Base-by-base conservation (phyloP, 2,888 invertebrate genomes). In the Odontocolon sp. region DNA sequence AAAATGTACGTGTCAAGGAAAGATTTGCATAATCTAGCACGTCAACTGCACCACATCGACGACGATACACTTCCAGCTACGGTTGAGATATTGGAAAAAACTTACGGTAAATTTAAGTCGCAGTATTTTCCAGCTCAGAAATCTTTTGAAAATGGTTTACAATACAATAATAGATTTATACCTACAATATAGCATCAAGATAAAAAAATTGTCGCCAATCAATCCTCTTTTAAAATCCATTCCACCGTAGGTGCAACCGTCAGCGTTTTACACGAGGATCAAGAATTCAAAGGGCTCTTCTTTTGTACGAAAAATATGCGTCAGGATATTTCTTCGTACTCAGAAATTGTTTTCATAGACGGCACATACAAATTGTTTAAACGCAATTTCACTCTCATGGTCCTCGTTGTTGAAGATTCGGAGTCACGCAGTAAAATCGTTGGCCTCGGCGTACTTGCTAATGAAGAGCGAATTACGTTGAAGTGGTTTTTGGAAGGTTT, bases 361-460 rank as follows among this genome's bases (percentile, higher is more conserved):
- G 78, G 78, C 8, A 81, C 81, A 1, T 79, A 79, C 23, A 78
- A 78, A 31, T 26, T 81, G 6, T 28, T 63, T 1, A 74, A 59
- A 47, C 26, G 59, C n/a, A 70, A 71, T 16, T 66, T 78, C 8
- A 66, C 61, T 2, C n/a, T 73, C 1, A 74, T 77, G 61, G 14
- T 77, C n/a, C 45, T 79, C 3, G 40, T 47, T 2, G 52, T 78
- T 14, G 67, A 79, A 59, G 74, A 80, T 21, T 57, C 63, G 0
- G 45, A 74, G 33, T 61, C 69, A 1, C 16, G 26, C 1, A 78
- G 59, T n/a, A 14, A 74, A 61, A 52, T 81, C 3, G 78, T 69
- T 9, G 72, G 63, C n/a, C 63, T 59, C 1, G 78, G 72, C 1
- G 16, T 78, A 1, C 42, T 81, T 1, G 67, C 68, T 6, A 63